Conservation (phyloP, 2,888 invertebrate species). For the Parochlus steinenii region DNA sequence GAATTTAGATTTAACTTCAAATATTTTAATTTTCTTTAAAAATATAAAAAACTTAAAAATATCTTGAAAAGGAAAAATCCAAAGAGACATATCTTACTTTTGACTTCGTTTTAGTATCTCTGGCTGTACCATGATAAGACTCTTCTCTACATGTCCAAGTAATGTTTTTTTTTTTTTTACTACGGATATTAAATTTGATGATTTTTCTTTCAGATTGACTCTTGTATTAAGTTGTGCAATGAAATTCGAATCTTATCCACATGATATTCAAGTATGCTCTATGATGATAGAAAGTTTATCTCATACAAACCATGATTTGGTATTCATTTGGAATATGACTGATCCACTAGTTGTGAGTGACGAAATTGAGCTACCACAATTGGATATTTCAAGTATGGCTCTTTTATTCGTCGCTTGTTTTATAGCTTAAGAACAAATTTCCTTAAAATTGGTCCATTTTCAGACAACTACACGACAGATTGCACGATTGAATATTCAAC, state of each 20-base stretch:
- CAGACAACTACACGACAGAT: slow-evolving; percentile 76
- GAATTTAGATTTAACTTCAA: too few species aligned
- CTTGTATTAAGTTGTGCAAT: slow-evolving; percentile 83
- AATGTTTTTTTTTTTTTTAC: slow-evolving; percentile 22
- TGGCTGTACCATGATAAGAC: slow-evolving; percentile 88
- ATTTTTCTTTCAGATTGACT: slow-evolving; percentile 48
- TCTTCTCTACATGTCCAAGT: slow-evolving; percentile 84
- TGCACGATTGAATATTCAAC: slow-evolving; percentile 38
- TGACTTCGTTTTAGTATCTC: too few species aligned
- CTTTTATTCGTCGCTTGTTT: too few species aligned
- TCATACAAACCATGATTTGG: slow-evolving; percentile 84
- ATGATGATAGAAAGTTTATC: slow-evolving; percentile 92
- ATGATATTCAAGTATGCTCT: slow-evolving; percentile 83
- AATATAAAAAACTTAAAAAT: too few species aligned
- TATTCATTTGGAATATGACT: slow-evolving; percentile 86
- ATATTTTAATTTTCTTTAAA: too few species aligned
- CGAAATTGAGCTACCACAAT: slow-evolving; percentile 78
- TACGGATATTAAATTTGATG: slow-evolving; percentile 5
- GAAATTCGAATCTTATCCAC: slow-evolving; percentile 87
- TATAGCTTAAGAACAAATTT: too few species aligned
- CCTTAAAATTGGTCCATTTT: too few species aligned
- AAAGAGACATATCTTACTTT: too few species aligned
- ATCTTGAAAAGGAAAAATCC: too few species aligned
- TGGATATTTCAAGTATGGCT: slow-evolving; percentile 32
- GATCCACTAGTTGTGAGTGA: slow-evolving; percentile 79